Evolutionary conservation across 2,113 vertebrate species (phyloP).

Genomic region (Plecotus auritus): DNA sequence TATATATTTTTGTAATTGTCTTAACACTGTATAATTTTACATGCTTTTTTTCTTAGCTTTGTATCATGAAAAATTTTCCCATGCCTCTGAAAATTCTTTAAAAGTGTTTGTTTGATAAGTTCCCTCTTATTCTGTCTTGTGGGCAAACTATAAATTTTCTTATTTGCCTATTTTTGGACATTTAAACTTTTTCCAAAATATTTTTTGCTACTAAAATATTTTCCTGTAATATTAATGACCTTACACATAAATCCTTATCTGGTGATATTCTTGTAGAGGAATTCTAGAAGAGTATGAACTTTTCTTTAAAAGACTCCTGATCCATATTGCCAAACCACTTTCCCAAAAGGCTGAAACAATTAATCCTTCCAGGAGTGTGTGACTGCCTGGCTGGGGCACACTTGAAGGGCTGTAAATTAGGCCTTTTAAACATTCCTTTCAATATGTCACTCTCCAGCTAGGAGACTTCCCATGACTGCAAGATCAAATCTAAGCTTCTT

Average conservation of each 20-base stretch:
- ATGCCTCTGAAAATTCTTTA: background rate
- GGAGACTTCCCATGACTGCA: background rate
- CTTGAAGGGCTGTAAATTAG: background rate
- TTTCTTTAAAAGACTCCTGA: background rate
- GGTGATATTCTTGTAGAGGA: background rate
- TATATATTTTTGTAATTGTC: background rate
- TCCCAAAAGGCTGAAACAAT: slow-evolving; percentile 19
- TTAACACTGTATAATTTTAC: background rate
- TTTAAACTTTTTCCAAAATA: background rate
- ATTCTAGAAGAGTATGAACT: background rate
- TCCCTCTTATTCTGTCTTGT: background rate
- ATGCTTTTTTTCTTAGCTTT: background rate
- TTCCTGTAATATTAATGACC: background rate
- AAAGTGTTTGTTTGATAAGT: background rate
- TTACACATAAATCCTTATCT: background rate
- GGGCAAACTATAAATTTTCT: background rate
- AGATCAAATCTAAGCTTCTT: background rate
- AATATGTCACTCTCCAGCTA: background rate
- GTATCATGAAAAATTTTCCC: background rate
- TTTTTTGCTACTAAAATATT: background rate
- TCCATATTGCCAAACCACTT: background rate
- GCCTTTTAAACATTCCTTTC: background rate
- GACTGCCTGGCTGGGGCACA: background rate
- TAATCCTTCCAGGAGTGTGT: background rate
- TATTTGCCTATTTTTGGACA: background rate